Base-by-base conservation (phyloP, 1,140 invertebrate species). In the Neelides sp. region DNA sequence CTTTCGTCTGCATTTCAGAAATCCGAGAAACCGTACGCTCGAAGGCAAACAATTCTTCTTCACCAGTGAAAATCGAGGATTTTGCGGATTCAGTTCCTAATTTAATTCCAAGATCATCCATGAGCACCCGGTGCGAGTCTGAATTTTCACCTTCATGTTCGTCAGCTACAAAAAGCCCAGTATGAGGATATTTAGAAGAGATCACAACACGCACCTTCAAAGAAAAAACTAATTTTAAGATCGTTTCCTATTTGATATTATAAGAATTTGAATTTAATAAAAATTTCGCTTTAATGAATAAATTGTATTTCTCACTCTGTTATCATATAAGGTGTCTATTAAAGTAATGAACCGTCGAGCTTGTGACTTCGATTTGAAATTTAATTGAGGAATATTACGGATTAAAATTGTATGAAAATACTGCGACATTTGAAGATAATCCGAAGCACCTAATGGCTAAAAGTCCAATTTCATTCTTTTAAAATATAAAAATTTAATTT, bases 21-120 rank as follows among this genome's bases (percentile, higher is more conserved):
- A 98, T 72, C 43, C 95, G 70, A 0, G 92, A 97, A 12, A 95
- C 66, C 15, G 92, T 95, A 49, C 95, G 73, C 58, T 95, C 88
- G 68, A 89, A 95, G 7, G 94, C 93, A 73, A 98, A 98, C 48
- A 93, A 70, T 71, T 98, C 94, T 69, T 98, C 95, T 65, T 95
- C 88, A 0, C 92, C 93, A 22, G 88, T 96, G 63, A 98, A 97
- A 58, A 98, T 82, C 64, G 83, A 92, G 5, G 88, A 80, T 52
- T 74, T 72, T 30, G 77, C 70, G 63, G 78, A 68, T 61, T 80
- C 69, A 57, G 75, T 73, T 37, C 69, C 70, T 44, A 67, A 72
- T 40, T 75, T 74, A 41, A 93, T 83, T 57, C 80, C 80, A 39
- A 96, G 72, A 66, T 97, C 92, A 69, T 97, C 93, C 90, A 97